These are phyloP conservation scores for Scaptomyza pallida DNA, from an alignment of 1,140 invertebrate species.

Conservation along the genomic window DNA sequence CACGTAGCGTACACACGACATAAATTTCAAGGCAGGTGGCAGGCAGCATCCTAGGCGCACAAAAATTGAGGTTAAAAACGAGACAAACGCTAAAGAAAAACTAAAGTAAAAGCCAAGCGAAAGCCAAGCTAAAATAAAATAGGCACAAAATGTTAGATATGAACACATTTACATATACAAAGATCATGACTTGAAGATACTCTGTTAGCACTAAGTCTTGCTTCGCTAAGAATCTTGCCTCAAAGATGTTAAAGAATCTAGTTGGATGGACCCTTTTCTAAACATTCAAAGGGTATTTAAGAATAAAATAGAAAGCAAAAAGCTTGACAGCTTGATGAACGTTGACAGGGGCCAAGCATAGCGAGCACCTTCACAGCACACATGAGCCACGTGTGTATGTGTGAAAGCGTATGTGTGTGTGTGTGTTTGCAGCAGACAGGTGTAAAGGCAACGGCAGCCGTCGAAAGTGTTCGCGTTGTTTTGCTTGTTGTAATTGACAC, in stretches of 20 bases:
- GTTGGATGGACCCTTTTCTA: not conserved
- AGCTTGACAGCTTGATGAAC: slow-evolving; percentile 66
- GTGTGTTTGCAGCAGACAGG: slow-evolving; percentile 37
- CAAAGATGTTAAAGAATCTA: too few species aligned
- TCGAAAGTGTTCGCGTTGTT: slow-evolving; percentile 47
- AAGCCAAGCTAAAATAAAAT: slow-evolving; percentile 28
- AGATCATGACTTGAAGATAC: not conserved
- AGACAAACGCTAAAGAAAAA: slow-evolving; percentile 46
- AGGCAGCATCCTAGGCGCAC: slow-evolving; percentile 62
- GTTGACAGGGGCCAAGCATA: slow-evolving; percentile 23
- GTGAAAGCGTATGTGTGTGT: slow-evolving; percentile 19
- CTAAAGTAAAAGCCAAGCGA: slow-evolving; percentile 38
- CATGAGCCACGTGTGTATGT: slow-evolving; percentile 9
- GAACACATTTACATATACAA: too few species aligned
- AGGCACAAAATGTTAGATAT: slow-evolving; percentile 11
- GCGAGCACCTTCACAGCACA: not conserved
- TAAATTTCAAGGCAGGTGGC: slow-evolving; percentile 65
- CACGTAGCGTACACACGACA: slow-evolving; percentile 10
- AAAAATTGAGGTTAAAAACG: slow-evolving; percentile 71
- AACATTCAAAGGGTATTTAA: slow-evolving; percentile 11
- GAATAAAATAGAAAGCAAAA: slow-evolving; percentile 35
- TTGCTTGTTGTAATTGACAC: slow-evolving; percentile 76
- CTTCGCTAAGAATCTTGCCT: too few species aligned
- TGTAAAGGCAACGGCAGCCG: slow-evolving; percentile 42
- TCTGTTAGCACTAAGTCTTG: not conserved